Base-by-base conservation (phyloP, 2,888 invertebrate species). In the Cataglyphis livida region DNA sequence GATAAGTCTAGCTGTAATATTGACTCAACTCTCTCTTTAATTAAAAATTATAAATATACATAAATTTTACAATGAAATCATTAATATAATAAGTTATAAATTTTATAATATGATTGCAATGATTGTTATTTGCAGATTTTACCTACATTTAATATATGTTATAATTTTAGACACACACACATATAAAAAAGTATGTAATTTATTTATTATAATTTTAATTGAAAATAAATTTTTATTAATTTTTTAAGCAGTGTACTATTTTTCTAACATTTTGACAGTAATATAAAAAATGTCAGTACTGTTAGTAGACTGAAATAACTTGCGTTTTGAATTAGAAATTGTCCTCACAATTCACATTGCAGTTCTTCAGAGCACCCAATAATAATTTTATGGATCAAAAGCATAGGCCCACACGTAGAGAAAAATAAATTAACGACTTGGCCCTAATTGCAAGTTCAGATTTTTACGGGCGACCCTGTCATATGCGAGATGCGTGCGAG, bases 401-500 rank as follows among this genome's bases (percentile, higher is more conserved):
- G 74, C 75, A 81, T 85, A 85, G 87, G 85, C 84, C 59, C 81
- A 82, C 81, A 84, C 83, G 70, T 87, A 86, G 78, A 87, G 87
- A 87, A 90, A 89, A 87, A 90, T 90, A 89, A 89, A 90, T 89
- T 89, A 89, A 89, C 90, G 89, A 89, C 85, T 79, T 89, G 90
- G 89, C 86, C 89, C 90, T 90, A 89, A 89, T 89, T 89, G 90
- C 87, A 90, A 86, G 90, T 90, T 89, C 86, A 82, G 82, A 87
- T 86, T 89, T 90, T 89, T 89, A 89, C 85, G 89, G 84, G 76
- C 83, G 84, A 85, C 82, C 90, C 87, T 86, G 90, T 90, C 84
- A 83, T 87, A 89, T 81, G 75, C 81, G 75, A 66, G 85, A 88
- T 83, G 84, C 68, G 83, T 66, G 85, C 83, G 65, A 71, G 81